Percentiles rank a stretch among this genome's conserved stretches.
Evolutionary conservation across 2,888 invertebrate genomes (phyloP).

Genomic region (Loripinus fragilis): DNA sequence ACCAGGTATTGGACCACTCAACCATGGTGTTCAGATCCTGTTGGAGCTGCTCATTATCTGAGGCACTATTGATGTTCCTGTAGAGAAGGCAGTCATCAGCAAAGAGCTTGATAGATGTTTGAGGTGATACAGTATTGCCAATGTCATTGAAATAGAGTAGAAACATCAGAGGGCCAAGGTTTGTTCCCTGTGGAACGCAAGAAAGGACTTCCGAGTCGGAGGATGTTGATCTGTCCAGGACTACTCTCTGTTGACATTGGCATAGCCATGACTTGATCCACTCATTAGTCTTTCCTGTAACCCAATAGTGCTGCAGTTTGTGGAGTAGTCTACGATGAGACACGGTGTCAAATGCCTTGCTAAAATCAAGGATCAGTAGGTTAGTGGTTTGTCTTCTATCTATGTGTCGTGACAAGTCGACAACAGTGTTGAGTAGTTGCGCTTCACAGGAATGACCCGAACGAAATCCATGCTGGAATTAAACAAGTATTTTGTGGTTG

Average conservation of each 20-base stretch:
- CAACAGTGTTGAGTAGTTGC: neutral
- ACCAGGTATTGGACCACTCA: no score
- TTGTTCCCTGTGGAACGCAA: neutral
- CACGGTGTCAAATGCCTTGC: no score
- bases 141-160: neutral
- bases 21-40: no score
- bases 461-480: no score
- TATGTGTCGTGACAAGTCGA: neutral
- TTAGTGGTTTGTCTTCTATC: neutral
- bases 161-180: no score
- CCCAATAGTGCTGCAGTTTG: no score
- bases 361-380: no score
- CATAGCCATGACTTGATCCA: slow-evolving; percentile 2
- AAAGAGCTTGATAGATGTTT: no score
- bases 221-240: slow-evolving; percentile 8
- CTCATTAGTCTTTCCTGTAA: no score
- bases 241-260: neutral
- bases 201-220: no score
- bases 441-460: neutral
- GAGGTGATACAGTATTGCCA: neutral
- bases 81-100: slow-evolving; percentile 3
- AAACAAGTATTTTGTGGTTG: neutral
- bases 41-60: neutral
- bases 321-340: neutral
- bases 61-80: neutral